phyloP scores from a whole-genome alignment of 2,797 vertebrate species.

The Anabas testudineus region DNA sequence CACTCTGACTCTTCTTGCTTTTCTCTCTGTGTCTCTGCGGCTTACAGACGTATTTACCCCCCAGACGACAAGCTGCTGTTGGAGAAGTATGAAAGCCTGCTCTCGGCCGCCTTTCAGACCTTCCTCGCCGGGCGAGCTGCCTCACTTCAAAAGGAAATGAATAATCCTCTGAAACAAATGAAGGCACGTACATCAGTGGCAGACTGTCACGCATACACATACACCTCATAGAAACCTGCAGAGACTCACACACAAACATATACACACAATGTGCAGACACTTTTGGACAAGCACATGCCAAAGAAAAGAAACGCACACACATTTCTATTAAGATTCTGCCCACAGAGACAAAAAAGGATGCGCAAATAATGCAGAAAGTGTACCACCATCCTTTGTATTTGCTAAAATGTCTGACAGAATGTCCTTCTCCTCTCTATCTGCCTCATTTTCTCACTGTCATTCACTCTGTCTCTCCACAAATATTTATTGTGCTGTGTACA shows the following conservation, averaged over 20 bases:
- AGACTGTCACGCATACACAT: constrained; percentile 58
- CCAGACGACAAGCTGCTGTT: constrained; percentile 97
- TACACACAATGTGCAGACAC: constrained; percentile 57
- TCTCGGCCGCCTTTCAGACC: constrained; percentile 96
- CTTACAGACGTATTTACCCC: constrained; percentile 96
- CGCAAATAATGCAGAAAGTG: constrained; percentile 64
- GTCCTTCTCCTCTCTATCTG: constrained; percentile 59
- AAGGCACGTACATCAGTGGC: constrained; percentile 91
- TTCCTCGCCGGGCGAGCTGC: constrained; percentile 98
- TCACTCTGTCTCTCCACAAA: constrained; percentile 50
- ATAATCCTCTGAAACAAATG: constrained; percentile 99
- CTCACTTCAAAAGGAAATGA: constrained; percentile 98
- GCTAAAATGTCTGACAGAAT: constrained; percentile 57
- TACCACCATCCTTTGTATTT: constrained; percentile 67
- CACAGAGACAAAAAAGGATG: constrained; percentile 67
- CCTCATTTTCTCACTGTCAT: constrained; percentile 47
- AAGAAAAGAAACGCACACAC: constrained; percentile 49
- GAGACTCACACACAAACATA: constrained; percentile 56
- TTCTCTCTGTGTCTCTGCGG: constrained; percentile 66
- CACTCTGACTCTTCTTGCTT: constrained; percentile 56
- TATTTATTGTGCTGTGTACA: constrained; percentile 55
- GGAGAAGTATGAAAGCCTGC: constrained; percentile 98
- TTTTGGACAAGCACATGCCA: constrained; percentile 58
- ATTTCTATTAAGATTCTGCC: constrained; percentile 72
- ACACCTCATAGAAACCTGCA: constrained; percentile 50